Base-by-base conservation (phyloP, 1,140 invertebrate species). In the Aphaenogaster rudis region DNA sequence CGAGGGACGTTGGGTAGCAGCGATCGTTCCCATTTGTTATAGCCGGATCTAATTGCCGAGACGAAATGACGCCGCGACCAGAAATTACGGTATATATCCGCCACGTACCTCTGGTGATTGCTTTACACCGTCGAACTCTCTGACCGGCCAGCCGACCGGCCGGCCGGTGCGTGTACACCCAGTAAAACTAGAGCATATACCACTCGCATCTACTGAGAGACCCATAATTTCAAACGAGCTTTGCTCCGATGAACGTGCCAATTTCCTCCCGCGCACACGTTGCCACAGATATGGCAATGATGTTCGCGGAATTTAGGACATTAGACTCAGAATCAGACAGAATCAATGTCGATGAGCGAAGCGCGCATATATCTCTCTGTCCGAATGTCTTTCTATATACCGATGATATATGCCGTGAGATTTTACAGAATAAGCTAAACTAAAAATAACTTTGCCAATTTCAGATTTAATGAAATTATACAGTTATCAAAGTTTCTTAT, bases 21-120 rank as follows among this genome's bases (percentile, higher is more conserved):
- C 63, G 74, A 69, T 87, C 87, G 76, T 88, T 82, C 74, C 88
- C 90, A 89, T 91, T 92, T 85, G 93, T 92, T 91, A 92, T 92
- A 86, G 79, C 88, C 86, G 87, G 89, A 92, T 93, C 92, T 93
- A 94, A 94, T 95, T 94, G 93, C 91, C 92, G 59, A 74, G 67
- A 59, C 82, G 88, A 94, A 93, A 93, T 95, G 92, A 94, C 90
- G 91, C 88, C 88, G 87, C 77, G 87, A 82, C 81, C 88, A 88
- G 91, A 93, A 90, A 93, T 93, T 91, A 91, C 91, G 88, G 67
- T 84, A 86, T 88, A 85, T 91, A 88, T 88, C 71, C 63, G 86
- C 71, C 52, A 86, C 86, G 81, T 79, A 66, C 71, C 67, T 87
- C 69, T 86, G 78, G 90, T 91, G 93, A 94, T 94, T 94, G 93